Evolutionary conservation across 2,888 invertebrate genomes (phyloP).

Genomic region (Halictus quadricinctus): DNA sequence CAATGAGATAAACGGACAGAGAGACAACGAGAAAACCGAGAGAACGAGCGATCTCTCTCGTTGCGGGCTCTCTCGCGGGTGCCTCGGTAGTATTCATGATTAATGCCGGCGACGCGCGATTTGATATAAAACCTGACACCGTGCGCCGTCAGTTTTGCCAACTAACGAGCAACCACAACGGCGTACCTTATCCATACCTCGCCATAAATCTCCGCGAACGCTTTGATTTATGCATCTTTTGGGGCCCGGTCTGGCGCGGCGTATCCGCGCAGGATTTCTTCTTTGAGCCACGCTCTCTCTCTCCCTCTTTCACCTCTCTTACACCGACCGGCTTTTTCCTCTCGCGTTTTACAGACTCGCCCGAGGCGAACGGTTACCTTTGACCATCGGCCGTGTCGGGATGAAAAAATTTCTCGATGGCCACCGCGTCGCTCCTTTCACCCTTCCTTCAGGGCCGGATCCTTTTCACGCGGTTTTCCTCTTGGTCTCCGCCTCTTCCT

Average conservation of each 20-base stretch:
- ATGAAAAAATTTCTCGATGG: slow-evolving; percentile 36
- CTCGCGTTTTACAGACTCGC: slow-evolving; percentile 6
- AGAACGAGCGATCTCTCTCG: slow-evolving; percentile 18
- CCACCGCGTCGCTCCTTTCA: not conserved
- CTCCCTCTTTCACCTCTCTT: not conserved
- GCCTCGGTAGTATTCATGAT: slow-evolving; percentile 62
- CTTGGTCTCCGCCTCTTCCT: not conserved
- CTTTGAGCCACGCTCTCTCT: not conserved
- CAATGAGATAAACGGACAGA: slow-evolving; percentile 31
- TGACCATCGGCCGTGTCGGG: slow-evolving; percentile 37
- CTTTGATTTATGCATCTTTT: slow-evolving; percentile 67
- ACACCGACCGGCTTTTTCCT: slow-evolving; percentile 3
- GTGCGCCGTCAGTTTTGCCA: slow-evolving; percentile 65
- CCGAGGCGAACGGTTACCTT: slow-evolving; percentile 37
- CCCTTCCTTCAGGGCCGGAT: not conserved
- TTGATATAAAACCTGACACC: slow-evolving; percentile 69
- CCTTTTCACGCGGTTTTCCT: slow-evolving; percentile 37
- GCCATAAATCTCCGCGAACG: slow-evolving; percentile 63
- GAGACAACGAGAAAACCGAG: slow-evolving; percentile 2
- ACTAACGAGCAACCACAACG: slow-evolving; percentile 66
- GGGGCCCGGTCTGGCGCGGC: slow-evolving; percentile 6
- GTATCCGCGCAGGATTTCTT: slow-evolving; percentile 22
- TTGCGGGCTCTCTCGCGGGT: slow-evolving; percentile 1
- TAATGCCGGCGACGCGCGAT: slow-evolving; percentile 66
- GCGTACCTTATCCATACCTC: slow-evolving; percentile 67